Evolutionary conservation across 1,140 invertebrate genomes (phyloP).

Genomic region (Heliothis subflexa): DNA sequence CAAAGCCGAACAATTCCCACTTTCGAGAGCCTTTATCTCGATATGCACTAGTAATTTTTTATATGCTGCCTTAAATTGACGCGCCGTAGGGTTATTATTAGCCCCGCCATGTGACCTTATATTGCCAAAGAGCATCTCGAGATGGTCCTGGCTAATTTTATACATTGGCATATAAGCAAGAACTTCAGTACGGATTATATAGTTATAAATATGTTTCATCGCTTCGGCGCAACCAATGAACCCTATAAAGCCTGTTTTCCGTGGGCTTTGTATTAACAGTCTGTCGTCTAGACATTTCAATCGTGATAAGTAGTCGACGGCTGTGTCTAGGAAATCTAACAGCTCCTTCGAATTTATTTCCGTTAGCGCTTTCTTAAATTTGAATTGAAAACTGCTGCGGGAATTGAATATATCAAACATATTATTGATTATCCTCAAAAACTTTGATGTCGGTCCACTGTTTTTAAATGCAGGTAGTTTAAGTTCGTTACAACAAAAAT

Average conservation of each 20-base stretch:
- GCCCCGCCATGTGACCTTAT: slow-evolving; percentile 49
- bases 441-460: slow-evolving; percentile 24
- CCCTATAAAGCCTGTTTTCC: slow-evolving; percentile 44
- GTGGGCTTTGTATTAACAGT: slow-evolving; percentile 37
- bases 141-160: slow-evolving; percentile 52
- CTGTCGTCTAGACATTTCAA: slow-evolving; percentile 32
- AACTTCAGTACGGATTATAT: slow-evolving; percentile 1
- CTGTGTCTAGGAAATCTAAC: slow-evolving; percentile 26
- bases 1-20: slow-evolving; percentile 46
- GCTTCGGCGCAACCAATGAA: slow-evolving; percentile 20
- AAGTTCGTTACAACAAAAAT: slow-evolving; percentile 46
- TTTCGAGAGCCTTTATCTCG: slow-evolving; percentile 37
- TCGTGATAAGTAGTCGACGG: slow-evolving; percentile 20
- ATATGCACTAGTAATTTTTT: slow-evolving; percentile 47
- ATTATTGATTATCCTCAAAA: slow-evolving; percentile 45
- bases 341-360: slow-evolving; percentile 36
- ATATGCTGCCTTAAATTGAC: slow-evolving; percentile 47
- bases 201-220: slow-evolving; percentile 31
- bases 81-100: slow-evolving; percentile 53
- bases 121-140: slow-evolving; percentile 53
- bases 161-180: slow-evolving; percentile 45
- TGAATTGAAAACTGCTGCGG: slow-evolving; percentile 20
- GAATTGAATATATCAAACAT: slow-evolving; percentile 51
- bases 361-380: slow-evolving; percentile 45
- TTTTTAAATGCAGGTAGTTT: slow-evolving; percentile 36